phyloP scores from a whole-genome alignment of 2,113 vertebrate genomes.

The Oncorhynchus clarkii region DNA sequence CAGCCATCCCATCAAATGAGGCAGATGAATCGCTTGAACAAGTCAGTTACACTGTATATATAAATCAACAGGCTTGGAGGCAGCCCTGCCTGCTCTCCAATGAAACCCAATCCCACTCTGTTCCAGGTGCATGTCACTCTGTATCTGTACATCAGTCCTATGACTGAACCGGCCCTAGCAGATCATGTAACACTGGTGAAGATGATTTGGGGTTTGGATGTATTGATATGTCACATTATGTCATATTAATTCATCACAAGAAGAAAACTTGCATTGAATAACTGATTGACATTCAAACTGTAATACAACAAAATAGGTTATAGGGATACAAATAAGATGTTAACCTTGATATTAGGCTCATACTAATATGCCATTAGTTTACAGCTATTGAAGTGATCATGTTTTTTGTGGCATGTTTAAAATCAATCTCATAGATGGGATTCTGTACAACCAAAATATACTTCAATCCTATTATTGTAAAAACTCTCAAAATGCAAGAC shows the following conservation, averaged over 20 bases:
- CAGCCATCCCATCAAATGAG: not conserved
- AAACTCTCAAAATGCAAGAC: too few relatives aligned
- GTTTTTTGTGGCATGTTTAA: too few relatives aligned
- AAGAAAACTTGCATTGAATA: not conserved
- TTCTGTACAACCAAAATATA: too few relatives aligned
- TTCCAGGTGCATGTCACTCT: not conserved
- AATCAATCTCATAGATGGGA: too few relatives aligned
- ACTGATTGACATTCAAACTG: not conserved
- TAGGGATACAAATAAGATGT: too few relatives aligned
- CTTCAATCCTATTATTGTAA: too few relatives aligned
- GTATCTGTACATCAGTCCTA: not conserved
- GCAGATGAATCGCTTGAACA: not conserved
- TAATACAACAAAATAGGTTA: not conserved
- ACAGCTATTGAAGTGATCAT: too few relatives aligned
- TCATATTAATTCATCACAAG: not conserved
- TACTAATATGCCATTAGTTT: too few relatives aligned
- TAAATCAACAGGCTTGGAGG: constrained; percentile 19
- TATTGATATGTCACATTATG: not conserved
- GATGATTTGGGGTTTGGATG: not conserved
- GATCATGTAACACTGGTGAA: not conserved
- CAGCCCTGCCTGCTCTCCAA: too few relatives aligned
- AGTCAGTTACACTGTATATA: not conserved
- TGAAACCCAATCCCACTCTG: not conserved
- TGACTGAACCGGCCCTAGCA: not conserved
- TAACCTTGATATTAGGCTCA: too few relatives aligned